A percentile compares a stretch with the other conserved stretches of the same genome.
phyloP scores from a whole-genome alignment of 2,888 invertebrate species.

The Clunio marinus region DNA sequence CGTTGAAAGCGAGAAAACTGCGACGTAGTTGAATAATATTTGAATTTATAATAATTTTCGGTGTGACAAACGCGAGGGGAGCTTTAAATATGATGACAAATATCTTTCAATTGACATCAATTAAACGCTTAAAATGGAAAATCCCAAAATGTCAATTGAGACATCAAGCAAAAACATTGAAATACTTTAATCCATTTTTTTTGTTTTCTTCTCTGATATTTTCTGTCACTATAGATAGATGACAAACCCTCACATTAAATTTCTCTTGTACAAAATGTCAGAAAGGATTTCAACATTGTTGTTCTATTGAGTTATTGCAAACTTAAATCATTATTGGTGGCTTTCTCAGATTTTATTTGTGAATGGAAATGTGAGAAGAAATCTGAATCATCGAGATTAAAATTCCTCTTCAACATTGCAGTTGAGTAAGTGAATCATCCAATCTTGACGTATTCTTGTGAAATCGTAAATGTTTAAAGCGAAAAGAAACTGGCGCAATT shows the following conservation, averaged over 20 bases:
- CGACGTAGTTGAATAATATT: conserved; percentile 28
- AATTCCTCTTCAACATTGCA: conserved; percentile 1
- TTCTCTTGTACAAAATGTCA: neutral
- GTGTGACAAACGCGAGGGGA: neutral
- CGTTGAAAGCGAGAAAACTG: neutral
- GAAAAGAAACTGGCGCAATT: neutral
- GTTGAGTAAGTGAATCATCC: conserved; percentile 4
- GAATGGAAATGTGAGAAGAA: neutral
- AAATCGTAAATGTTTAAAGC: neutral
- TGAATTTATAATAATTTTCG: conserved; percentile 1
- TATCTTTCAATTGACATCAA: conserved; percentile 12
- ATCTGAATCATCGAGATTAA: conserved; percentile 15
- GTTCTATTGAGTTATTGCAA: neutral
- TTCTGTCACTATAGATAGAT: too few species aligned
- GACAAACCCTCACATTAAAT: neutral
- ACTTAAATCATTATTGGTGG: neutral
- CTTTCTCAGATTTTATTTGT: neutral
- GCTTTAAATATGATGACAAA: neutral
- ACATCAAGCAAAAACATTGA: too few species aligned
- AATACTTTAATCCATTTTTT: too few species aligned
- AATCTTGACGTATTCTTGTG: neutral
- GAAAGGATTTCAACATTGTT: neutral
- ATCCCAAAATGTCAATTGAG: too few species aligned
- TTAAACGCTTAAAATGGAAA: too few species aligned
- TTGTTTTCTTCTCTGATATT: too few species aligned